phyloP scores from a whole-genome alignment of 2,113 vertebrate species.

The Urocolius indicus region DNA sequence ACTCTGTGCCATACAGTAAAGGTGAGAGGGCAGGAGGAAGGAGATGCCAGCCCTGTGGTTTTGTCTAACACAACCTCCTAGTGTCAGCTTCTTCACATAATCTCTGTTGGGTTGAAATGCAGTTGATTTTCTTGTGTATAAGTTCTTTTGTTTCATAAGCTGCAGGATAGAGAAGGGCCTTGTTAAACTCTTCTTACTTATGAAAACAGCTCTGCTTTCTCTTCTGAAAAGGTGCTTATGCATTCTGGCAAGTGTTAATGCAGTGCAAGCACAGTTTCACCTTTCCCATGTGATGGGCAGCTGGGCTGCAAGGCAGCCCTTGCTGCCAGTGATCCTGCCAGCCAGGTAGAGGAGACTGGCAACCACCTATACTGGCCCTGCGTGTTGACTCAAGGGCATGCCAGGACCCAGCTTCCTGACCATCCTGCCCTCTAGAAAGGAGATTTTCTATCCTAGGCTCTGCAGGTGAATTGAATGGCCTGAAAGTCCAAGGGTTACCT shows the following conservation, averaged over 20 bases:
- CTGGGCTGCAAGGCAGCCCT: too few species aligned
- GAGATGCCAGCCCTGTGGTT: too few species aligned
- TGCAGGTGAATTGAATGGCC: neutral
- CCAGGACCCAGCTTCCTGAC: neutral
- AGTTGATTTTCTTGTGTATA: neutral
- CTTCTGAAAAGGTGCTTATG: neutral
- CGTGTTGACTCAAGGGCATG: neutral
- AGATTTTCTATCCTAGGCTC: neutral
- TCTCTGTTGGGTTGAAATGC: neutral
- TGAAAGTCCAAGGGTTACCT: neutral
- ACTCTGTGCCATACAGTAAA: neutral
- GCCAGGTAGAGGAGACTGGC: neutral
- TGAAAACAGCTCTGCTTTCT: neutral
- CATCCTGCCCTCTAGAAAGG: neutral
- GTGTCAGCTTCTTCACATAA: neutral
- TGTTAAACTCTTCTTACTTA: neutral
- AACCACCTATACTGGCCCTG: rapidly evolving
- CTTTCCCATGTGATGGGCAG: too few species aligned
- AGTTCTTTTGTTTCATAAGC: neutral
- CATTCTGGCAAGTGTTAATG: rapidly evolving
- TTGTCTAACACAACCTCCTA: neutral
- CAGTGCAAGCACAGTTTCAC: too few species aligned
- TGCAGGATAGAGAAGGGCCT: neutral
- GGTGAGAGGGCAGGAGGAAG: neutral
- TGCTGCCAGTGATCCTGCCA: too few species aligned